These are phyloP conservation scores for Styela plicata DNA, from an alignment of 23 tunicate genomes.

Conservation along the genomic window DNA sequence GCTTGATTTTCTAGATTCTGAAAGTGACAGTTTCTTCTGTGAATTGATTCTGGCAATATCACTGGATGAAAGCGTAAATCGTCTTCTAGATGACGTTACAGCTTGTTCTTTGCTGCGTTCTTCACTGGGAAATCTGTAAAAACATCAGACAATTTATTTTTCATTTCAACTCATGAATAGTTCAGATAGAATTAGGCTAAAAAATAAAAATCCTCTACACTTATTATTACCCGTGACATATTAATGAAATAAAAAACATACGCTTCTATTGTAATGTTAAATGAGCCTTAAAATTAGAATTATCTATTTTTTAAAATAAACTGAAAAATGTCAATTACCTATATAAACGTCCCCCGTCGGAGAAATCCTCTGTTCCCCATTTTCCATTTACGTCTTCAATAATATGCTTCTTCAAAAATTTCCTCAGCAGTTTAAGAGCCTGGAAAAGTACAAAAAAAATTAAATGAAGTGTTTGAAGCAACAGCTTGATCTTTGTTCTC, in stretches of 20 bases:
- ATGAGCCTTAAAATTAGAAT: no score
- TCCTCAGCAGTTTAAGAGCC: conserved; percentile 3
- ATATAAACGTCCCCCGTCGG: not conserved
- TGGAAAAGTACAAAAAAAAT: not conserved
- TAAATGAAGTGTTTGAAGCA: no score
- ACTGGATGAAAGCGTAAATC: not conserved
- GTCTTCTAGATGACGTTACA: not conserved
- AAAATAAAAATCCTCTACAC: no score
- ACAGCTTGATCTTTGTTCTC: no score
- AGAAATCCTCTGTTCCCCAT: conserved; percentile 14
- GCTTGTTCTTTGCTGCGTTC: not conserved
- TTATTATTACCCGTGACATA: no score
- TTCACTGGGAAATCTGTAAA: not conserved
- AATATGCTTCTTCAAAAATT: not conserved
- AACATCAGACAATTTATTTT: not conserved
- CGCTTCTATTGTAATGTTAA: no score
- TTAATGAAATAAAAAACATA: no score
- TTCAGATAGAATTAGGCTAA: no score
- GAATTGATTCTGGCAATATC: not conserved
- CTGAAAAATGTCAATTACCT: not conserved
- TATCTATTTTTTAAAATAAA: no score
- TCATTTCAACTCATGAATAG: no score
- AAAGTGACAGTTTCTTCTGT: not conserved
- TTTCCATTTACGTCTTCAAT: conserved; percentile 9
- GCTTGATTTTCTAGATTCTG: not conserved